Evolutionary conservation across 2,113 vertebrate genomes (phyloP).

Genomic region (Hiodon tergisus): DNA sequence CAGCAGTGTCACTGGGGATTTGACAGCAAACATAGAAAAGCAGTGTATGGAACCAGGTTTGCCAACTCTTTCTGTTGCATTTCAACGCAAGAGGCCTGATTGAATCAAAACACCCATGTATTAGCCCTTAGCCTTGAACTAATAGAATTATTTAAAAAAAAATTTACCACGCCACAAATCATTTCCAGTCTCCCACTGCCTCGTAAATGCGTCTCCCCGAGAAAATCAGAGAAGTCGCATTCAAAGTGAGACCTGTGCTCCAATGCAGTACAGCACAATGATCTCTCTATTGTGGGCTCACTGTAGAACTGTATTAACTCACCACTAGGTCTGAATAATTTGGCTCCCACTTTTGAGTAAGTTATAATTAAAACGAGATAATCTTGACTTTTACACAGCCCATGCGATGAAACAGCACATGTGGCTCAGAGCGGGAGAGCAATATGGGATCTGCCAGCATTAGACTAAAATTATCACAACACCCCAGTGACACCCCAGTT

Average conservation of each 20-base stretch:
- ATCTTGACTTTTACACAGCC: constrained; percentile 15
- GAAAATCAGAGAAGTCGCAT: not conserved
- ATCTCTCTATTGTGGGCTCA: not conserved
- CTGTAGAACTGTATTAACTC: not conserved
- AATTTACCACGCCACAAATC: no score
- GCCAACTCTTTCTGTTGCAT: not conserved
- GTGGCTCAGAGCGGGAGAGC: not conserved
- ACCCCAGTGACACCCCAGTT: constrained; percentile 24
- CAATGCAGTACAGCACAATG: not conserved
- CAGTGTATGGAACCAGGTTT: no score
- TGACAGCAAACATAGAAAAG: no score
- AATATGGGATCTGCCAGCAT: constrained; percentile 13
- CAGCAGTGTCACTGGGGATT: no score
- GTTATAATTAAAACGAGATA: constrained; percentile 27
- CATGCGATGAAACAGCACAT: not conserved
- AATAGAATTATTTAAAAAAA: no score
- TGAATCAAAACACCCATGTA: no score
- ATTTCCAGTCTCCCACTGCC: not conserved
- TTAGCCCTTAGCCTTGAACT: no score
- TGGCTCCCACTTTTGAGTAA: not conserved
- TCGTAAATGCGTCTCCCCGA: no score
- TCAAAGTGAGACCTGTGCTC: not conserved
- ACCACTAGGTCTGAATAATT: not conserved
- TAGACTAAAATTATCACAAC: constrained; percentile 16
- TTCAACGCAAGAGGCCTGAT: no score